phyloP scores from a whole-genome alignment of 2,797 vertebrate genomes.

The Zalophus californianus region DNA sequence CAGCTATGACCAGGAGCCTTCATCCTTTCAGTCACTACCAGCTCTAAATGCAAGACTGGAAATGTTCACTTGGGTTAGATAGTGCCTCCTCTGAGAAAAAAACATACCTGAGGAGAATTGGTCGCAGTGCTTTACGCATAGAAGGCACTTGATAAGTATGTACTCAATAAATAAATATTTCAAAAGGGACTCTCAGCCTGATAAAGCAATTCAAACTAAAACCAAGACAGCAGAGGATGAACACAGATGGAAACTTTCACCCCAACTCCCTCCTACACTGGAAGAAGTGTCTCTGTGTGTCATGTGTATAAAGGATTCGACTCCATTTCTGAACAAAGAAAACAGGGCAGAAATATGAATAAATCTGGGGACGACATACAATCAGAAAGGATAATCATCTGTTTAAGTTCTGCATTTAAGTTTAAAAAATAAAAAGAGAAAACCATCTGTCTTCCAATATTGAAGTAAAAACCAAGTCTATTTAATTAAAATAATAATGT shows the following conservation, averaged over 20 bases:
- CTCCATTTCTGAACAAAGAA: slow-evolving; percentile 27
- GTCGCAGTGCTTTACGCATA: not conserved
- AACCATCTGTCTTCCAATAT: not conserved
- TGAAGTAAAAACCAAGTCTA: slow-evolving; percentile 26
- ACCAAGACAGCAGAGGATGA: not conserved
- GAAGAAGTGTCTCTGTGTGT: not conserved
- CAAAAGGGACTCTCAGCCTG: not conserved
- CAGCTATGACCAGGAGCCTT: not conserved
- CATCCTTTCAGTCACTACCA: not conserved
- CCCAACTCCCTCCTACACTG: not conserved
- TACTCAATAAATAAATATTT: not conserved
- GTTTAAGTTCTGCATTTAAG: not conserved
- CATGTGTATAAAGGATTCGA: not conserved
- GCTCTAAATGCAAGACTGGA: not conserved
- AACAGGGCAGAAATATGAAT: not conserved
- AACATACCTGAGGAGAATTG: not conserved
- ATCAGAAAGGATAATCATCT: slow-evolving; percentile 52
- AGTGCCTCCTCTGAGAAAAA: not conserved
- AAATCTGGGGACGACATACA: not conserved
- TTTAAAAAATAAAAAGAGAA: not conserved
- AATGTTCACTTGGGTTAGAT: not conserved
- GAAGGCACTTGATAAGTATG: not conserved
- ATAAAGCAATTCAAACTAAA: slow-evolving; percentile 12
- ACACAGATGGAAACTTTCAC: not conserved
- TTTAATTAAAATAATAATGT: slow-evolving; percentile 24